A percentile compares a stretch with the other conserved stretches of the same genome.
Conservation (phyloP, 92 coral and sea anemone species). For the Actinostola sp. region DNA sequence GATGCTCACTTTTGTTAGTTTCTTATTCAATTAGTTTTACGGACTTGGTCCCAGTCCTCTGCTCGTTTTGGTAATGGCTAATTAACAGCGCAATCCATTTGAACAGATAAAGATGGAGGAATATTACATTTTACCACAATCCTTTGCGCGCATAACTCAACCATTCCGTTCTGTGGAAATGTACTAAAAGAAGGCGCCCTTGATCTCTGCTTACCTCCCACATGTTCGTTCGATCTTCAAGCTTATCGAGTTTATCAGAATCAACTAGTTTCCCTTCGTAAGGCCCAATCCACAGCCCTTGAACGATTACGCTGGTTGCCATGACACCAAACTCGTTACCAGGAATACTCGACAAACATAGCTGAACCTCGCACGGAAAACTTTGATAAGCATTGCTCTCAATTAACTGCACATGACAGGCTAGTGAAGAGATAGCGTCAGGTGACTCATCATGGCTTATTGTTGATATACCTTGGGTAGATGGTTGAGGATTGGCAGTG, state of each 20-base stretch:
- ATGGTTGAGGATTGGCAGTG: not conserved
- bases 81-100: too few species aligned
- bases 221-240: slow-evolving; percentile 68
- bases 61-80: too few species aligned
- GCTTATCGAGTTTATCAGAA: slow-evolving; percentile 44
- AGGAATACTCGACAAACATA: slow-evolving; percentile 86
- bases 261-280: slow-evolving; percentile 77
- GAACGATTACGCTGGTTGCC: slow-evolving; percentile 68
- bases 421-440: too few species aligned
- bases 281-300: slow-evolving; percentile 92
- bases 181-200: too few species aligned
- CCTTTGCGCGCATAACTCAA: too few species aligned
- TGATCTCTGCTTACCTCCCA: slow-evolving; percentile 99
- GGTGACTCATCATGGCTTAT: not conserved
- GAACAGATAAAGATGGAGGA: too few species aligned
- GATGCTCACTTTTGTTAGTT: too few species aligned
- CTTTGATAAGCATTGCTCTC: slow-evolving; percentile 62
- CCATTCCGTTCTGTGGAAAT: too few species aligned
- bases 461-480: not conserved
- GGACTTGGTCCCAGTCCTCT: too few species aligned
- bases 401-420: slow-evolving; percentile 7
- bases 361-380: slow-evolving; percentile 82
- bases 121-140: too few species aligned
- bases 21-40: too few species aligned
- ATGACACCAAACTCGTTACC: slow-evolving; percentile 81